Percentiles rank a stretch among this genome's conserved stretches.
Conservation (phyloP, 2,888 invertebrate species). For the Octonoba sinensis region DNA sequence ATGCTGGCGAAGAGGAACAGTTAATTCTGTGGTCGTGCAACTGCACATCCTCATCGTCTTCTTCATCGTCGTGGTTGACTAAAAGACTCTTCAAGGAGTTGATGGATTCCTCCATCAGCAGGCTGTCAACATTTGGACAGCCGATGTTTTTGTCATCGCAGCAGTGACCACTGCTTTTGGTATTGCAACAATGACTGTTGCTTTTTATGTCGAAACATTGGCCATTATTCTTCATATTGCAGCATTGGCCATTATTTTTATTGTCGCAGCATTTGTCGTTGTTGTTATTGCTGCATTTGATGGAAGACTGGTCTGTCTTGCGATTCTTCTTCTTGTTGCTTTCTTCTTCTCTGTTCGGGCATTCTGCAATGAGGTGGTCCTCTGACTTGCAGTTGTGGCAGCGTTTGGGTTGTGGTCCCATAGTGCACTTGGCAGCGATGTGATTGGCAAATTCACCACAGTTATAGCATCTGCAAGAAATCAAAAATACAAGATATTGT, state of each 20-base stretch:
- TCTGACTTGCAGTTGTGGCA: conserved; percentile 91
- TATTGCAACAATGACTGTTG: conserved; percentile 18
- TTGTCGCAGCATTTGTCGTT: conserved; percentile 33
- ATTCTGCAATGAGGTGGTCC: conserved; percentile 90
- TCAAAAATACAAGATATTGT: conserved; percentile 22
- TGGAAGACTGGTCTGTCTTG: neutral
- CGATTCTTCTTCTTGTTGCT: conserved; percentile 33
- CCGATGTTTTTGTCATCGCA: neutral
- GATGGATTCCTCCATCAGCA: neutral
- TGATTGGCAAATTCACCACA: conserved; percentile 94
- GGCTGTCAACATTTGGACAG: neutral
- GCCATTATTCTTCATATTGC: conserved; percentile 34
- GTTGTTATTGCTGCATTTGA: conserved; percentile 30
- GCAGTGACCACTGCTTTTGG: conserved; percentile 20
- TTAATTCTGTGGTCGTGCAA: conserved; percentile 53
- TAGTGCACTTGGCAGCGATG: conserved; percentile 88
- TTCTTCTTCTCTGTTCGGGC: conserved; percentile 75
- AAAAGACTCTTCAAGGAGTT: conserved; percentile 18
- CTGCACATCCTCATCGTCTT: conserved; percentile 54
- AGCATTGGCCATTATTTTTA: conserved; percentile 1
- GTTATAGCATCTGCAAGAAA: conserved; percentile 83
- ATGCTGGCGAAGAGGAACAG: conserved; percentile 49
- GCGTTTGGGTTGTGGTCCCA: conserved; percentile 90
- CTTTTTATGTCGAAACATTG: neutral
- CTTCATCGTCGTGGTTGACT: conserved; percentile 29